Conservation (phyloP, 2,888 invertebrate species). For the Melipona bicolor region DNA sequence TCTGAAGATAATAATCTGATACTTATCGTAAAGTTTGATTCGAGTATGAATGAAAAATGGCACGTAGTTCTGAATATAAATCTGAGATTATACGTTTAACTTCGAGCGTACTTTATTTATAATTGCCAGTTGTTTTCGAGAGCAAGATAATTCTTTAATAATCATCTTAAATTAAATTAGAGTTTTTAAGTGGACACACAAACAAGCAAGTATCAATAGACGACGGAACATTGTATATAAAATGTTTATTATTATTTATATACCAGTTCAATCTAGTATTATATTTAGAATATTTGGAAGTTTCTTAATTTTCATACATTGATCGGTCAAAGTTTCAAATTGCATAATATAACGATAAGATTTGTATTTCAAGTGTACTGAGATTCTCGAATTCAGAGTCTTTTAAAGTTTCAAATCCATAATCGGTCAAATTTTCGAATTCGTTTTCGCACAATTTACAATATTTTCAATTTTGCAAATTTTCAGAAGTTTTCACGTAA, state of each 20-base stretch:
- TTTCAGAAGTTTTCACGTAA: neutral
- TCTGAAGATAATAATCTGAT: neutral
- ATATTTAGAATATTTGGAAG: neutral
- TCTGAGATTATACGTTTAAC: constrained; percentile 12
- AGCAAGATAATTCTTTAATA: neutral
- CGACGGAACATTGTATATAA: neutral
- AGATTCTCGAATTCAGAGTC: neutral
- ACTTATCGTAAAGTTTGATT: constrained; percentile 4
- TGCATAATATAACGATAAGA: no score
- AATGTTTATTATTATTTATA: neutral
- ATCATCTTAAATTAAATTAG: constrained; percentile 12
- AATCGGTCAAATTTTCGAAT: neutral
- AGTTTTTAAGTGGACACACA: neutral
- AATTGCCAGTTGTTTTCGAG: neutral
- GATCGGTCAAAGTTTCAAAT: no score
- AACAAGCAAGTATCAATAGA: neutral
- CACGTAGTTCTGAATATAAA: neutral
- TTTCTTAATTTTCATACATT: no score
- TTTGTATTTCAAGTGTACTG: no score
- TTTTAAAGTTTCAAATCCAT: neutral
- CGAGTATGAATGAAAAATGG: neutral
- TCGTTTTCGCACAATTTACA: neutral
- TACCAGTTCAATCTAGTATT: neutral
- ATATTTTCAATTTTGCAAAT: neutral
- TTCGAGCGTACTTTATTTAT: neutral